Base-by-base conservation (phyloP, 1,140 invertebrate genomes). In the Cataglyphis hispanica region DNA sequence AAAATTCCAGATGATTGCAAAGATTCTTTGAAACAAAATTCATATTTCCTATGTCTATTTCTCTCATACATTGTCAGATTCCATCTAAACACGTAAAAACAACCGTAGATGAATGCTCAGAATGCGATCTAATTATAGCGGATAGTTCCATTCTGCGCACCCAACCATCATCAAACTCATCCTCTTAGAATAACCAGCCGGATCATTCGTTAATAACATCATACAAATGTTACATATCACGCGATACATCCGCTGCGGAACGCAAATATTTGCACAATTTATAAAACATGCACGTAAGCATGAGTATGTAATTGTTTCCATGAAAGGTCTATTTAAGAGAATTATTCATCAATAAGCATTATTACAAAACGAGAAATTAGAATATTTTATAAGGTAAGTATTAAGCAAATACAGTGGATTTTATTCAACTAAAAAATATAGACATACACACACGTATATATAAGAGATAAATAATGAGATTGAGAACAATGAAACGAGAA, bases 261-360 rank as follows among this genome's bases (percentile, higher is more conserved):
- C 27, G 2, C 78, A 34, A 83, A 83, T 43, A 58, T 74, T 74
- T 83, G 78, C 37, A n/a, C n/a, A n/a, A n/a, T 22, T 56, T 72
- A 31, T 6, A 72, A 72, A 56, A 72, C 19, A 50, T 27, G 46
- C 37, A 37, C 13, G n/a, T 19, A 25, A 61, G 34, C 46, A 25
- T 37, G 11, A 43, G 8, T 40, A 56, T 74, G 13, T 43, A 74
- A 83, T 60, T 72, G 16, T 60, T 46, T 43, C 37, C 10, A 8
- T 6, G 1, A 1, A 43, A 43, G 13, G 46, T 50, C 46, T 19
- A 46, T 7, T 6, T 83, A 19, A 74, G 8, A 43, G 19, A 58
- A 72, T 1, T n/a, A 50, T 40, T n/a, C 2, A 46, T 53, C 34
- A 64, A 63, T 64, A 11, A 43, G 19, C 13, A 50, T 50, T 75